A percentile compares a stretch with the other conserved stretches of the same genome.
Evolutionary conservation across 92 coral and sea anemone genomes (phyloP).

Genomic region (Umimayanthus chanpuru): DNA sequence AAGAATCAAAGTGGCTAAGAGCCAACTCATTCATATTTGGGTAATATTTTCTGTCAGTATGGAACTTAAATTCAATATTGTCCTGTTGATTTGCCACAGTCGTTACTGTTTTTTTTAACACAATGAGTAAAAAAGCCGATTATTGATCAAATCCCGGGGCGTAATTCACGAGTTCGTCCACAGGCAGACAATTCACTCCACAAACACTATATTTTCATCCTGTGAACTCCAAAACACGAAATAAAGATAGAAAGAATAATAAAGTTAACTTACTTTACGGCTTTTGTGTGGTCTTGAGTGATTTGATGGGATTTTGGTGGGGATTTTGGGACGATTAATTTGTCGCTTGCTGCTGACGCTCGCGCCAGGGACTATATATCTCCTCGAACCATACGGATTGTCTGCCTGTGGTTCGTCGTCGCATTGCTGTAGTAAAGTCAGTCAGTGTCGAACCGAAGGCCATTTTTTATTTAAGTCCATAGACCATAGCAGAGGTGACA

Average conservation of each 20-base stretch:
- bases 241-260: too few species aligned
- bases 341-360: background rate
- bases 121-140: background rate
- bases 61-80: background rate
- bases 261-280: background rate
- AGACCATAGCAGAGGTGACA: too few species aligned
- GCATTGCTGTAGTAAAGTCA: too few species aligned
- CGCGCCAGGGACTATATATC: background rate
- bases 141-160: background rate
- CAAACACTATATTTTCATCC: background rate
- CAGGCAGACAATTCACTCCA: constrained; percentile 1
- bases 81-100: background rate
- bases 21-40: too few species aligned
- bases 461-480: too few species aligned
- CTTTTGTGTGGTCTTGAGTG: too few species aligned
- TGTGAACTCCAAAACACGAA: background rate
- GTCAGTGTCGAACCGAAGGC: too few species aligned
- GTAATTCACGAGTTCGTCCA: background rate
- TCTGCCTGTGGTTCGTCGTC: too few species aligned
- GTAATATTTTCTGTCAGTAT: background rate
- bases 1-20: too few species aligned
- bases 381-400: too few species aligned
- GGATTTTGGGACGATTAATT: background rate
- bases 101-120: too few species aligned
- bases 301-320: background rate